These are phyloP conservation scores for Drosophila miranda DNA, from an alignment of 1,140 invertebrate genomes.

Conservation along the genomic window DNA sequence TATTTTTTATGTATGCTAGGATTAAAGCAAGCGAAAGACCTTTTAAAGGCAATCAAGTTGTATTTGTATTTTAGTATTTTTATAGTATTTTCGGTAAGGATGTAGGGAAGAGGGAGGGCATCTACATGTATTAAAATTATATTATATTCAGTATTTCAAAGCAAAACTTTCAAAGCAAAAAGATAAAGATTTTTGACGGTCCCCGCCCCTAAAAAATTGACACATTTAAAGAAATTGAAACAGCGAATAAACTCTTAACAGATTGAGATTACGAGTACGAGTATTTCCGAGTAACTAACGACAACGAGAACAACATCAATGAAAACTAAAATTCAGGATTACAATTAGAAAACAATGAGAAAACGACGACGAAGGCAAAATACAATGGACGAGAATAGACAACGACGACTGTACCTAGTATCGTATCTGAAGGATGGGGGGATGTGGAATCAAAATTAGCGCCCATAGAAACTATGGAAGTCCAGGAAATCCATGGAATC, in stretches of 20 bases:
- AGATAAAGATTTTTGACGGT: conserved; percentile 11
- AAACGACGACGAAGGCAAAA: conserved; percentile 35
- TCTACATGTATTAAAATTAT: background rate
- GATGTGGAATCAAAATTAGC: conserved; percentile 47
- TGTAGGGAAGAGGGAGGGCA: too few relatives aligned
- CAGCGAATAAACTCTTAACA: conserved; percentile 32
- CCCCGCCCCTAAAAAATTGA: conserved; percentile 4
- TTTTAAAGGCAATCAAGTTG: too few relatives aligned
- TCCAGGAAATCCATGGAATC: conserved; percentile 82
- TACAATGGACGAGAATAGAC: conserved; percentile 53
- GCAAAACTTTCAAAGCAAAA: background rate
- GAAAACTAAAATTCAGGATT: conserved; percentile 28
- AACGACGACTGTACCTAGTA: conserved; percentile 75
- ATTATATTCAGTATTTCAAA: background rate
- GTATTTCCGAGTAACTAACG: conserved; percentile 19
- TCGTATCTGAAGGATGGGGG: conserved; percentile 43
- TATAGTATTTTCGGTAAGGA: too few relatives aligned
- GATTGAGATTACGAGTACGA: conserved; percentile 14
- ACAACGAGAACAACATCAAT: conserved; percentile 47
- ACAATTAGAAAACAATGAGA: conserved; percentile 36
- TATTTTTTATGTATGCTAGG: too few relatives aligned
- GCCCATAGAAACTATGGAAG: conserved; percentile 81
- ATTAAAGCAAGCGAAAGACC: too few relatives aligned
- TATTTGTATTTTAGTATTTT: too few relatives aligned
- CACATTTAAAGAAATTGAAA: conserved; percentile 24